Evolutionary conservation across 2,113 vertebrate genomes (phyloP), one percentile per base, ranked within the genome.

Genomic region (Campylomormyrus numenius): DNA sequence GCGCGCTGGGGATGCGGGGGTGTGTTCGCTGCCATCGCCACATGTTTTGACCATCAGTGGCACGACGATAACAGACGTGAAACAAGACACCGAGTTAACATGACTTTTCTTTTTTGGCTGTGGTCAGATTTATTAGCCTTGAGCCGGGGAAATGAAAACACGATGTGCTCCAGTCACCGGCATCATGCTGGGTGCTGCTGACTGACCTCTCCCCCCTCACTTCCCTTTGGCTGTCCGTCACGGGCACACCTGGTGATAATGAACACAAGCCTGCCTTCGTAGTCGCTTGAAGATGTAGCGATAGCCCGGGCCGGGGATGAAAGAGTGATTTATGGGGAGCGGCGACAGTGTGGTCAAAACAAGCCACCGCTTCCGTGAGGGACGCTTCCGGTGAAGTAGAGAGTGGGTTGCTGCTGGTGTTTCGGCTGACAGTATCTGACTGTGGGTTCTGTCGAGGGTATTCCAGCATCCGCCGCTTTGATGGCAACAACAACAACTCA

Each of bases 291-390:
- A 92, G 56, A 53, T 90, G 87, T 83, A 92, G 89, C 93, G 93
- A 95, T 94, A 90, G 91, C 93, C 94, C 91, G 93, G 92, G 85
- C 77, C 85, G 49, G 45, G 87, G 92, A 91, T 90, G 90, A 92
- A 93, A 91, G 92, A 53, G 91, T 93, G 94, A 94, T 94, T 93
- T 89, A 93, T 93, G 92, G 49, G 87, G 80, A 92, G 90, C 88
- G 88, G 86, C 90, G 89, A 91, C 90, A 92, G 92, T 88, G 91
- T 91, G 93, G 93, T 94, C 94, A 96, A 91, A 95, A 95, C 94
- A 95, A 6, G 7, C 90, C 88, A 90, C 90, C n/a, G 91, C 91
- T 91, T 91, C 74, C 88, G 93, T 94, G 91, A 53, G 86, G 92
- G 94, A 89, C 2, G 42, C 50, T 90, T 88, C 90, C 89, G 35